These are phyloP conservation scores for Rhegmatorhina hoffmannsi DNA, from an alignment of 2,113 vertebrate genomes.

Conservation along the genomic window DNA sequence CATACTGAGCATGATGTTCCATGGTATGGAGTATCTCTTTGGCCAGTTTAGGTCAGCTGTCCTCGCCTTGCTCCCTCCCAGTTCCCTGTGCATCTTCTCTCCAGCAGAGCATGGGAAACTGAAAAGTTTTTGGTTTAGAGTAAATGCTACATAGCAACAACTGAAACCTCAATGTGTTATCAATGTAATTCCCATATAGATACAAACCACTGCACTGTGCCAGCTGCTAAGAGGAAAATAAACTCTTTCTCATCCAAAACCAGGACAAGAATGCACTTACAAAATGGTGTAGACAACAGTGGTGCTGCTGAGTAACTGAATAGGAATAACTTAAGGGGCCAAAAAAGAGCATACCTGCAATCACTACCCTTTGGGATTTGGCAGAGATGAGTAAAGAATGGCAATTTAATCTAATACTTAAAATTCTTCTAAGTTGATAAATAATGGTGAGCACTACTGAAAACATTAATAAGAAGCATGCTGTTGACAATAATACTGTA, in stretches of 20 bases:
- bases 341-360: background rate
- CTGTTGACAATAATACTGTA: background rate
- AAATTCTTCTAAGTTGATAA: background rate
- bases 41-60: rapidly evolving
- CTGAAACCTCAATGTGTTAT: background rate
- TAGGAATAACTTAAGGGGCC: background rate
- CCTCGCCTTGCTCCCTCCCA: background rate
- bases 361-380: background rate
- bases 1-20: background rate
- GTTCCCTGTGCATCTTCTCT: background rate
- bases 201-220: background rate
- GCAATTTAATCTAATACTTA: background rate
- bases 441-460: background rate
- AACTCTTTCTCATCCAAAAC: background rate
- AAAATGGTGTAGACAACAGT: background rate
- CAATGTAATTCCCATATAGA: background rate
- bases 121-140: background rate
- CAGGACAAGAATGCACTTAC: background rate
- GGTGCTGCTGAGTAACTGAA: background rate
- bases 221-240: background rate
- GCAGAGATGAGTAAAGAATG: background rate
- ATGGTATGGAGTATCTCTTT: background rate
- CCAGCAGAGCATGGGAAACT: background rate
- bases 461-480: background rate
- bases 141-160: background rate